Percentiles rank a stretch among this genome's conserved stretches.
Evolutionary conservation across 1,140 invertebrate genomes (phyloP).

Genomic region (Heliconius eleuchia): DNA sequence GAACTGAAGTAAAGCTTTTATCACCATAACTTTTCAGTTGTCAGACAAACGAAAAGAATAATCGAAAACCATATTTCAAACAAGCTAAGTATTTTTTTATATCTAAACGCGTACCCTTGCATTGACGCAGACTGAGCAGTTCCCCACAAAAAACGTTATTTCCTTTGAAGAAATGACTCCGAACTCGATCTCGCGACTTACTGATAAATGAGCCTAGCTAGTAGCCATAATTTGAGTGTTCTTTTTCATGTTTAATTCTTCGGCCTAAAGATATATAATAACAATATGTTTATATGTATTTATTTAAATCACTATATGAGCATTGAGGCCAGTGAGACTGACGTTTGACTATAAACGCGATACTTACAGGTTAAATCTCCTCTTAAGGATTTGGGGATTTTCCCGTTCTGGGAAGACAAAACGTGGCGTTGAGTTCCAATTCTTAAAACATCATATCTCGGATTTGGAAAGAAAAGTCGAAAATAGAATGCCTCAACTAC

Average conservation of each 20-base stretch:
- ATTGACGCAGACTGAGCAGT: conserved; percentile 46
- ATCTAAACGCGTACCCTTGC: conserved; percentile 35
- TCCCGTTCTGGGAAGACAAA: too few relatives aligned
- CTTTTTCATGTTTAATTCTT: conserved; percentile 13
- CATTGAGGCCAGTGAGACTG: too few relatives aligned
- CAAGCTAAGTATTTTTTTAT: conserved; percentile 32
- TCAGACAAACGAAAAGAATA: conserved; percentile 19
- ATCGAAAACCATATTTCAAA: conserved; percentile 39
- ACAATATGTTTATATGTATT: neutral
- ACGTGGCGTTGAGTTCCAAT: too few relatives aligned
- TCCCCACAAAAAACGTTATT: conserved; percentile 49
- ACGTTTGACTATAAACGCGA: too few relatives aligned
- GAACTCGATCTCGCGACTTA: conserved; percentile 43
- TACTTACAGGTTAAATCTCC: too few relatives aligned
- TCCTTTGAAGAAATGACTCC: conserved; percentile 36
- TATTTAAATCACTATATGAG: too few relatives aligned
- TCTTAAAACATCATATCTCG: too few relatives aligned
- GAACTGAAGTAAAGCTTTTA: neutral
- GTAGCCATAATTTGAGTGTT: conserved; percentile 45
- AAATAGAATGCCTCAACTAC: too few relatives aligned
- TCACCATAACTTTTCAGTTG: conserved; percentile 7
- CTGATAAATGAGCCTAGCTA: conserved; percentile 46
- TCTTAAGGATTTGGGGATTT: too few relatives aligned
- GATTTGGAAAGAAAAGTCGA: too few relatives aligned
- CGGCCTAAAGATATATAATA: neutral